Base-by-base conservation (phyloP, 1,140 invertebrate genomes). In the Mercenaria mercenaria region DNA sequence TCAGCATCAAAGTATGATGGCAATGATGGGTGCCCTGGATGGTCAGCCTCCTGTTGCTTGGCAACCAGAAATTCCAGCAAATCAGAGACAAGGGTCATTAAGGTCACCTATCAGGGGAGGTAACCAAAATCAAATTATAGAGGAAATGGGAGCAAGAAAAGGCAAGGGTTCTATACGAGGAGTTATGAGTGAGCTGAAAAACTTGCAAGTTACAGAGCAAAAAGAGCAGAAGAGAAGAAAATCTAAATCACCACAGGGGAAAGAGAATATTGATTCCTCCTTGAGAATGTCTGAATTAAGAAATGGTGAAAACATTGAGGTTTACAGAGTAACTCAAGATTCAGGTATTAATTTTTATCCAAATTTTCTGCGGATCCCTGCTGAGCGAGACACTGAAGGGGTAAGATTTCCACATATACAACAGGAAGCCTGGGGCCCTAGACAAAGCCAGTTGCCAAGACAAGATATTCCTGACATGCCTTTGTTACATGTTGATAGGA, bases 1-100 rank as follows among this genome's bases (percentile, higher is more conserved):
- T 52, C 95, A 95, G 80, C 94, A 95, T 64, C 90, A 88, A 52
- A 94, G 94, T 86, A 91, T 95, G 77, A 91, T 94, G 80, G 94
- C 94, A 15, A 94, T 95, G 95, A 93, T 95, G 93, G 94, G 94
- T 79, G 95, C 94, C 47, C 82, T 95, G 29, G 94, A 94, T 90
- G 92, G 86, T 41, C 32, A 83, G 47, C 67, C 34, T 32, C 82
- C 88, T 69, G 83, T 43, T 59, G 23, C 79, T 20, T 72, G 43
- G 47, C 52, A 77, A 59, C 89, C 72, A 80, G 64, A 37, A 32
- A 37, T 59, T 43, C 64, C 81, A 52, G 37, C 56, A 10, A 72
- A 47, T 50, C 79, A 82, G 18, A 64, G 52, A 43, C 32, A 34
- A 18, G 77, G 23, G 15, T 20, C 10, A 29, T 34, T 26, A 34